Evolutionary conservation across 2,888 invertebrate species (phyloP).

Genomic region (Tuberolachnus salignus): DNA sequence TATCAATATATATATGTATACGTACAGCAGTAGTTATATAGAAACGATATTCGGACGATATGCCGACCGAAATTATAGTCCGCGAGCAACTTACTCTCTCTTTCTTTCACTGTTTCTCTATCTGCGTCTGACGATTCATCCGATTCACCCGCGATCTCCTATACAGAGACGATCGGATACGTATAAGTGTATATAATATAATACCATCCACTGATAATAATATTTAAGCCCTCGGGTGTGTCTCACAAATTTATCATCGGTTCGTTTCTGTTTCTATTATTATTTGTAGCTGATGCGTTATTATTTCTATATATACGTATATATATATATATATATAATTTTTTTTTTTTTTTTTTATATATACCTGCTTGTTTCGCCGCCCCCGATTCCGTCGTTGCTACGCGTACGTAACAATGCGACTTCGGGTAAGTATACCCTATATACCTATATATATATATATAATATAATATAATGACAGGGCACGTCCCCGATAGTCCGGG

Average conservation of each 20-base stretch:
- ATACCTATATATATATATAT: too few relatives aligned
- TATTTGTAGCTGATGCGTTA: too few relatives aligned
- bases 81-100: neutral
- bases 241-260: too few relatives aligned
- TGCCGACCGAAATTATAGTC: slow-evolving; percentile 41
- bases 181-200: too few relatives aligned
- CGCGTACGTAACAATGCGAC: slow-evolving; percentile 20
- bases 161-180: too few relatives aligned
- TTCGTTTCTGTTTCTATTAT: neutral
- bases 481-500: slow-evolving; percentile 11
- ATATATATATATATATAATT: neutral
- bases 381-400: neutral
- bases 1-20: neutral
- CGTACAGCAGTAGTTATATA: neutral
- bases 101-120: neutral
- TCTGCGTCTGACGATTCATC: too few relatives aligned
- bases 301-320: neutral
- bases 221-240: neutral
- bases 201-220: neutral
- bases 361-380: too few relatives aligned
- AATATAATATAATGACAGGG: slow-evolving; percentile 55
- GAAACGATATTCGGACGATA: slow-evolving; percentile 26
- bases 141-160: too few relatives aligned
- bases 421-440: too few relatives aligned
- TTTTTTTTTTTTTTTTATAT: neutral